Percentiles rank a stretch among this genome's conserved stretches.
These are phyloP conservation scores for Drepana arcuata DNA, from an alignment of 1,140 invertebrate genomes.

Conservation along the genomic window DNA sequence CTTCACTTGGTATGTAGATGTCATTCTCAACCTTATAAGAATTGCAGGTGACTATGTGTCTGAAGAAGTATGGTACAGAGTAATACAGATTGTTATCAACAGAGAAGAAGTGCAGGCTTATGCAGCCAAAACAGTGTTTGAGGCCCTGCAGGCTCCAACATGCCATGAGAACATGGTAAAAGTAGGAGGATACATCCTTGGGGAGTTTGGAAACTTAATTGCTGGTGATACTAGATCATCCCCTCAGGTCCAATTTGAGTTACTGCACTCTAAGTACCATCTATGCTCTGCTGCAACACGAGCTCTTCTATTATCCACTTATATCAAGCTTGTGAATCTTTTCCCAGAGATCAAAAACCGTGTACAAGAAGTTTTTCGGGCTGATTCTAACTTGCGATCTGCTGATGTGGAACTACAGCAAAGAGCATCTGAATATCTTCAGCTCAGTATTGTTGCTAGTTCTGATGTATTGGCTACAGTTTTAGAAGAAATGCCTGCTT, in stretches of 20 bases:
- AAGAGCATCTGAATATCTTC: conserved; percentile 97
- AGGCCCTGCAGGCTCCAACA: conserved; percentile 96
- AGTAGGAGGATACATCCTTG: conserved; percentile 99
- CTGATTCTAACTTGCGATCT: conserved; percentile 96
- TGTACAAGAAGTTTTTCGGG: conserved; percentile 96
- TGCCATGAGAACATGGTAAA: conserved; percentile 99
- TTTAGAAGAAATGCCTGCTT: conserved; percentile 99
- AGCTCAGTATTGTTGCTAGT: conserved; percentile 95
- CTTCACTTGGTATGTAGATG: conserved; percentile 99
- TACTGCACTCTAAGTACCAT: conserved; percentile 99
- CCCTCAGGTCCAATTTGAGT: conserved; percentile 95
- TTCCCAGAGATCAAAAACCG: conserved; percentile 98
- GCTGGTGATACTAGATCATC: conserved; percentile 98
- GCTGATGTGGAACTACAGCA: conserved; percentile 99
- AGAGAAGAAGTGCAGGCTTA: conserved; percentile 99
- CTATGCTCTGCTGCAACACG: conserved; percentile 97
- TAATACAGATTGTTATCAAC: conserved; percentile 99
- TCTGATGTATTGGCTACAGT: conserved; percentile 98
- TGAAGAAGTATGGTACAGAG: conserved; percentile 98
- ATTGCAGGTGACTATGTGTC: conserved; percentile 99
- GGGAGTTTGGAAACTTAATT: conserved; percentile 99
- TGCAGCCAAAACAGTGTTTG: conserved; percentile 99
- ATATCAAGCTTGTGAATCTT: conserved; percentile 99
- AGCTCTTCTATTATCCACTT: conserved; percentile 96
- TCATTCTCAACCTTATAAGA: conserved; percentile 98